phyloP scores from a whole-genome alignment of 2,113 vertebrate species.

The Alethe diademata region DNA sequence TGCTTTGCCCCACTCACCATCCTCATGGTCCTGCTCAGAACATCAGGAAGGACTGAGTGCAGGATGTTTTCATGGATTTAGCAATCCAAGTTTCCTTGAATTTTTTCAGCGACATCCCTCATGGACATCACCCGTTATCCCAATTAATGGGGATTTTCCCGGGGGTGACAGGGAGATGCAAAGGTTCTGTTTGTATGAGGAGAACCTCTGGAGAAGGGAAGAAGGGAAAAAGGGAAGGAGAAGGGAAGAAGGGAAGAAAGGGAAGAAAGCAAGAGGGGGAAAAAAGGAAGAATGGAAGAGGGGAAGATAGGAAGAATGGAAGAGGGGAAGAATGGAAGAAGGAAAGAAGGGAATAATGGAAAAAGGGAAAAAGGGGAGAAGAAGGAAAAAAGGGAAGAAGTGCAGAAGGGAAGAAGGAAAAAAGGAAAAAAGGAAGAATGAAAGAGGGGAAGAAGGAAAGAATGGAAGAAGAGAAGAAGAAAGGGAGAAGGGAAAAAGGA shows the following conservation, averaged over 20 bases:
- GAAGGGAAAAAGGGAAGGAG: background rate
- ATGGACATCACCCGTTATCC: fast-evolving
- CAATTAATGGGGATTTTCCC: background rate
- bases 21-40: fast-evolving
- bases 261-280: no score
- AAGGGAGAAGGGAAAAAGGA: no score
- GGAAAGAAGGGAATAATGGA: fast-evolving
- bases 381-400: no score
- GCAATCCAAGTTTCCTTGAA: background rate
- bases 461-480: background rate
- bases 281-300: fast-evolving
- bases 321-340: fast-evolving
- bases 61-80: background rate
- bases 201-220: background rate
- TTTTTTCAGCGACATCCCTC: fast-evolving
- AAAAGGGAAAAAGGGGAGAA: fast-evolving
- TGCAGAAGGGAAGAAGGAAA: no score
- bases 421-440: background rate
- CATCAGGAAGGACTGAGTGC: background rate
- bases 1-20: background rate
- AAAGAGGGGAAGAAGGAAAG: no score
- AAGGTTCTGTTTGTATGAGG: background rate
- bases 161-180: background rate
- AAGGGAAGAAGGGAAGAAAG: background rate
- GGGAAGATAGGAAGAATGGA: no score